Conservation (phyloP, 1,140 invertebrate species). For the Rhopalosiphum padi region DNA sequence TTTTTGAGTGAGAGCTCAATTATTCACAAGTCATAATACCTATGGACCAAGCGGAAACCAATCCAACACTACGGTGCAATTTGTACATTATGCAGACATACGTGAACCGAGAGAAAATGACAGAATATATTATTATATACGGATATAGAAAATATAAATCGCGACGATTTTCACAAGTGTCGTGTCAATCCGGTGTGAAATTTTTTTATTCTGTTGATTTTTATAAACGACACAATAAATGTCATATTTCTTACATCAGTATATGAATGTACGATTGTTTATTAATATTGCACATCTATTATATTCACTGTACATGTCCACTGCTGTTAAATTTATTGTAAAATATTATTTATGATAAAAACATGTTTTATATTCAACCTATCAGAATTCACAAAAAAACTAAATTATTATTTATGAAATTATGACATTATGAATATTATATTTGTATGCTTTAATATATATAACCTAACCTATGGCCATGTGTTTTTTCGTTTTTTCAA, state of each 20-base stretch:
- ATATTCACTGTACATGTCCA: neutral
- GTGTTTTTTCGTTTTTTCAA: no score
- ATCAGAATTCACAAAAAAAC: neutral
- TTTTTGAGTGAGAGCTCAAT: constrained; percentile 18
- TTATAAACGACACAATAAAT: constrained; percentile 1
- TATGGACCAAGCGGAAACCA: neutral
- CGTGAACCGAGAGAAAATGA: constrained; percentile 9
- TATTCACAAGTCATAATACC: constrained; percentile 18
- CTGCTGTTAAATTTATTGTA: neutral
- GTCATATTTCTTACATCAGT: neutral
- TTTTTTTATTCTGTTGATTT: constrained; percentile 11
- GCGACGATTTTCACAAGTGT: constrained; percentile 7
- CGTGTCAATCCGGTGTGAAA: constrained; percentile 17
- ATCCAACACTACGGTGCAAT: neutral
- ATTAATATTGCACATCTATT: neutral
- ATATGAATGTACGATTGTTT: neutral
- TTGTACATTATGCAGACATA: constrained; percentile 11
- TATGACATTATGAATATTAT: no score
- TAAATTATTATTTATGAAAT: neutral
- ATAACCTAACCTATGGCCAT: no score
- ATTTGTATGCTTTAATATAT: no score
- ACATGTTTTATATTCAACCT: no score
- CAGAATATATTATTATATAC: neutral
- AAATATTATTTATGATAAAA: neutral
- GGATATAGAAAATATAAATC: constrained; percentile 27